Evolutionary conservation across 2,113 vertebrate genomes (phyloP), one percentile per base, ranked within the genome.

Genomic region (Albula glossodonta): DNA sequence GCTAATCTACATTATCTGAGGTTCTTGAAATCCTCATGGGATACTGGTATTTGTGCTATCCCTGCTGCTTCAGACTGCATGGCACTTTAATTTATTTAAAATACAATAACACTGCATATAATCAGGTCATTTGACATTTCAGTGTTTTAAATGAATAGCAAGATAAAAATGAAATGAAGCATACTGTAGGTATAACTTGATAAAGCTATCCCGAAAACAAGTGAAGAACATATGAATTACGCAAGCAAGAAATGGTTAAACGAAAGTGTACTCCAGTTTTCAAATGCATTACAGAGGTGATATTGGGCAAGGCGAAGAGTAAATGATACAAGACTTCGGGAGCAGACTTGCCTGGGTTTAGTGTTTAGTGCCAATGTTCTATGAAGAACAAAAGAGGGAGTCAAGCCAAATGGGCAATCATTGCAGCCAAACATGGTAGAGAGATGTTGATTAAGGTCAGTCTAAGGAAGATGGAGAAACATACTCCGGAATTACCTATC

Each of bases 401-500:
- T 74, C 22, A n/a, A 74, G 22, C 19, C n/a, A 74, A 74, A n/a
- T 74, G 70, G n/a, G 70, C 70, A 74, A 74, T 74, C 70, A 31
- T n/a, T 25, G 70, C 5, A 74, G 70, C n/a, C 22, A 31, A 74
- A 74, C n/a, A 74, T 74, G 70, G 70, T 31, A 7, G 70, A 31
- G 70, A 74, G 70, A 74, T n/a, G 25, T 74, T 74, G 70, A 31
- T 74, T 25, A 74, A 25, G 70, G 70, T 31, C 31, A 5, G 60
- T 66, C 3, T 66, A 66, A 66, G 22, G 60, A 66, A 66, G 60
- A 66, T 66, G 60, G 60, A 22, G 22, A 66, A 66, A 66, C 17
- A 66, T 66, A 66, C 60, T 66, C n/a, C 10, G 70, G 70, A 22
- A 74, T 74, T 74, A 74, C 70, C 70, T 74, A 74, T 74, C 70